Conservation (phyloP, 2,888 invertebrate genomes). For the Scaptomyza tumidula region DNA sequence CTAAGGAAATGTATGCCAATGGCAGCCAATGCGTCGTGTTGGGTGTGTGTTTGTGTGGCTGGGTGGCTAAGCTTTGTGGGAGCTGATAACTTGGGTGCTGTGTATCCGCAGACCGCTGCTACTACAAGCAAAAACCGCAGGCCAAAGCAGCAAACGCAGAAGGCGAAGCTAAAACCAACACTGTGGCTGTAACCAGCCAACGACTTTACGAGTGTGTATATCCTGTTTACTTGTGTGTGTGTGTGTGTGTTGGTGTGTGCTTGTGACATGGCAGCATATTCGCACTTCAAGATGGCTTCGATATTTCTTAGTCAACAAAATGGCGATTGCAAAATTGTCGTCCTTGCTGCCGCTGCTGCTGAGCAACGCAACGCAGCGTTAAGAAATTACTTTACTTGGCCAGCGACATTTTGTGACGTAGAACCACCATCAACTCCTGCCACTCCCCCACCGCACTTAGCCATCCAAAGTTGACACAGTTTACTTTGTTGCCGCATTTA, state of each 20-base stretch:
- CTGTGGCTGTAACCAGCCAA: conserved; percentile 24
- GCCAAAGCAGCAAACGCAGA: conserved; percentile 65
- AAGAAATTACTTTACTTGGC: conserved; percentile 77
- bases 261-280: conserved; percentile 71
- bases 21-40: conserved; percentile 50
- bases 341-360: conserved; percentile 41
- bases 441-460: neutral
- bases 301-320: conserved; percentile 81
- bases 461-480: conserved; percentile 71
- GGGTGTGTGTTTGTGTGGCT: neutral
- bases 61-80: conserved; percentile 23
- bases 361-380: conserved; percentile 53
- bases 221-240: conserved; percentile 27
- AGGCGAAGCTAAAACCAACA: conserved; percentile 66
- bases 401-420: conserved; percentile 68
- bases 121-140: conserved; percentile 73
- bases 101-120: conserved; percentile 67
- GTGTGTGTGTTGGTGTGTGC: conserved; percentile 30
- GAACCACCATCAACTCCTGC: conserved; percentile 20
- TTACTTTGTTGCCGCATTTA: conserved; percentile 80
- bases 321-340: conserved; percentile 80
- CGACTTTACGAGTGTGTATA: conserved; percentile 26
- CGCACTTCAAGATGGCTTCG: conserved; percentile 80
- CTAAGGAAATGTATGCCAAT: conserved; percentile 75
- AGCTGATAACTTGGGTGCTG: conserved; percentile 40